These are phyloP conservation scores for Vanessa tameamea DNA, from an alignment of 1,140 invertebrate genomes.

Conservation along the genomic window DNA sequence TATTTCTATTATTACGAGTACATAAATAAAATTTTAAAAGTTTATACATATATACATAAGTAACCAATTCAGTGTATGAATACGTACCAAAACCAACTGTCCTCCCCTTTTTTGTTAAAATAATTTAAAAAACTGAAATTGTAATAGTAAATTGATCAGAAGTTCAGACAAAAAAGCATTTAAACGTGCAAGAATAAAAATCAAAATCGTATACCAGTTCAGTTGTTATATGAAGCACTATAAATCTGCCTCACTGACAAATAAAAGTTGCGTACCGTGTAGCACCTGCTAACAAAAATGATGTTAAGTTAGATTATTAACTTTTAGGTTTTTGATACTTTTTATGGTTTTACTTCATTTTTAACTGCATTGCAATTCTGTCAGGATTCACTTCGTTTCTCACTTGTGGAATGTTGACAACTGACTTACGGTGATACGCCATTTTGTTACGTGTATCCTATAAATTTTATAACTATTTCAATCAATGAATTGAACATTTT, in stretches of 20 bases:
- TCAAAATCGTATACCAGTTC: neutral
- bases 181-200: neutral
- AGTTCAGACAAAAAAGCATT: neutral
- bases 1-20: too few relatives aligned
- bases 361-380: neutral
- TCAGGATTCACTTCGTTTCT: too few relatives aligned
- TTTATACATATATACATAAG: too few relatives aligned
- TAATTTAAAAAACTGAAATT: neutral
- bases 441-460: too few relatives aligned
- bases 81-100: too few relatives aligned
- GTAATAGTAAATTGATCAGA: neutral
- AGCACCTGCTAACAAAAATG: neutral
- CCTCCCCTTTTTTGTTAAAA: too few relatives aligned
- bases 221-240: neutral
- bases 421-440: too few relatives aligned
- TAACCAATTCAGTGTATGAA: too few relatives aligned
- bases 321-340: neutral
- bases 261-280: neutral
- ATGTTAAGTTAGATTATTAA: constrained; percentile 4
- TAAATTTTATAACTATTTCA: too few relatives aligned
- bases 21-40: too few relatives aligned
- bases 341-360: neutral
- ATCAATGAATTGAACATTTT: too few relatives aligned
- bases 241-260: neutral
- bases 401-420: too few relatives aligned